A percentile compares a stretch with the other conserved stretches of the same genome.
These are phyloP conservation scores for Botia kubotai DNA, from an alignment of 2,797 vertebrate genomes.

Conservation along the genomic window DNA sequence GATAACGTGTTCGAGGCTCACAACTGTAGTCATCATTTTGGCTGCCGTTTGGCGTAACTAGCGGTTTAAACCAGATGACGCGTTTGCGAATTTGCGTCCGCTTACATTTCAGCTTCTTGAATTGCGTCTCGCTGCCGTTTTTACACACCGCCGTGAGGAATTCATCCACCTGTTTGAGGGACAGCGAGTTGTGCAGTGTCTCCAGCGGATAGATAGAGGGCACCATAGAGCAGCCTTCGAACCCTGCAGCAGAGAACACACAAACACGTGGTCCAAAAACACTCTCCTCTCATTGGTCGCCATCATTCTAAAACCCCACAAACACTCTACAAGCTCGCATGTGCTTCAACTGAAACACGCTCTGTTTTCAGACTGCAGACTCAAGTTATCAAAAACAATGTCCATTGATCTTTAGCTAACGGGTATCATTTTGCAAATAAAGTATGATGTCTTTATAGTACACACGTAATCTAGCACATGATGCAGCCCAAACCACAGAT, in stretches of 20 bases:
- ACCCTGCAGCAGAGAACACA: constrained; percentile 80
- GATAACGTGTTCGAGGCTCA: too few species aligned
- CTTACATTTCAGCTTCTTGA: constrained; percentile 86
- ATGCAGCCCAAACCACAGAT: background rate
- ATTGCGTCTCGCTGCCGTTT: constrained; percentile 83
- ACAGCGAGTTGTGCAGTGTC: constrained; percentile 97
- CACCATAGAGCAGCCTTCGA: constrained; percentile 98
- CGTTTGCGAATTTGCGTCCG: background rate
- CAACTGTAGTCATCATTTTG: background rate
- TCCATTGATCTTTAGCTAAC: background rate
- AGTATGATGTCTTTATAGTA: background rate
- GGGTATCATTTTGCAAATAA: background rate
- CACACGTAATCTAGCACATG: background rate
- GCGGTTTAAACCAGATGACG: background rate
- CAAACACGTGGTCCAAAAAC: constrained; percentile 32
- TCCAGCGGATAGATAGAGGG: constrained; percentile 96
- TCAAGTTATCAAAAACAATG: too few species aligned
- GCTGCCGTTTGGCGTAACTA: background rate
- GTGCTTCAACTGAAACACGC: background rate
- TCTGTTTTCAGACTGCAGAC: background rate
- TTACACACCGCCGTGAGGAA: constrained; percentile 90
- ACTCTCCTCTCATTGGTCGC: constrained; percentile 17
- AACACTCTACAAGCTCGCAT: background rate
- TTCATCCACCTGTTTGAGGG: constrained; percentile 92
- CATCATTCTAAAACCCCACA: background rate